Percentiles rank a stretch among this genome's conserved stretches.
phyloP scores from a whole-genome alignment of 1,140 invertebrate species.

The Drosophila melanica region DNA sequence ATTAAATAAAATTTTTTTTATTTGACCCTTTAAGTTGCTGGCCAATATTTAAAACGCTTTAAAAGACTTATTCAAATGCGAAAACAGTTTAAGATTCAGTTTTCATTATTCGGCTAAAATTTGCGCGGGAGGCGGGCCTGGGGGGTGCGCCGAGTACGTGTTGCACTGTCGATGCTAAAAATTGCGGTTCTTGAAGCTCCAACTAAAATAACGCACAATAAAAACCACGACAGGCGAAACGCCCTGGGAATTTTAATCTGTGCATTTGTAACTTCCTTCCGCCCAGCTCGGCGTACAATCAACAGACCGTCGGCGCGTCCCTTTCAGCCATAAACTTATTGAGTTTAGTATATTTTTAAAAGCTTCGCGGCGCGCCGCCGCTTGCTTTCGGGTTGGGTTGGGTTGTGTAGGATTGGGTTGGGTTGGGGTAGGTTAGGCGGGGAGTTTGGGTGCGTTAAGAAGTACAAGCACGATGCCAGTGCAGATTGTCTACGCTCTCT shows the following conservation, averaged over 20 bases:
- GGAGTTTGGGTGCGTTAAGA: background rate
- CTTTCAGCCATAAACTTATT: constrained; percentile 58
- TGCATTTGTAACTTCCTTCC: constrained; percentile 73
- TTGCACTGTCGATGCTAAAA: constrained; percentile 39
- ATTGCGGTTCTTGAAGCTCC: constrained; percentile 4
- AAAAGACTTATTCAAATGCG: background rate
- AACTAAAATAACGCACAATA: constrained; percentile 25
- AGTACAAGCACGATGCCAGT: constrained; percentile 23
- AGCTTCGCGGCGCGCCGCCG: constrained; percentile 36
- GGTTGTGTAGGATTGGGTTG: too few relatives aligned
- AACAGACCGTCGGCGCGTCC: constrained; percentile 27
- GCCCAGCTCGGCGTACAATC: constrained; percentile 50
- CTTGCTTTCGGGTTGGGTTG: constrained; percentile 17
- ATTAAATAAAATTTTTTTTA: too few relatives aligned
- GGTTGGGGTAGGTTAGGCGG: background rate
- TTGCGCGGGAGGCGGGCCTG: too few relatives aligned
- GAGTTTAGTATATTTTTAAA: constrained; percentile 58
- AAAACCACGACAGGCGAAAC: constrained; percentile 43
- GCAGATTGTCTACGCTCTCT: constrained; percentile 30
- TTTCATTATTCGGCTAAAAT: background rate
- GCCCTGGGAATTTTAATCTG: constrained; percentile 57
- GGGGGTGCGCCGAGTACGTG: constrained; percentile 35
- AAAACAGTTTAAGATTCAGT: background rate
- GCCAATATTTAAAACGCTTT: too few relatives aligned
- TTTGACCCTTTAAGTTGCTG: too few relatives aligned